Evolutionary conservation across 1,140 invertebrate species (phyloP).

Genomic region (Drosophila azteca): DNA sequence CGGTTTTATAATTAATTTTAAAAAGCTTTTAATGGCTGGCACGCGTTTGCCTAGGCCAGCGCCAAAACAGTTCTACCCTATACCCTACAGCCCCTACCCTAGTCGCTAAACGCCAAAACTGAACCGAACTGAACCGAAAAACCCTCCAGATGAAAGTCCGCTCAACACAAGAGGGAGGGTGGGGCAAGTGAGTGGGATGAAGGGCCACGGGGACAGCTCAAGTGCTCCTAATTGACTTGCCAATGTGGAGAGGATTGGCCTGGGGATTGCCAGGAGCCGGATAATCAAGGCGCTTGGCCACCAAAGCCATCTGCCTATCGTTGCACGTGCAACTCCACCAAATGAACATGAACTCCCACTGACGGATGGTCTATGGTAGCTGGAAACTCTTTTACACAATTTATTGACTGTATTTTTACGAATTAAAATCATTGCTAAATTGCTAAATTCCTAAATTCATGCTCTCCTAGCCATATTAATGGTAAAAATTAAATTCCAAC

Average conservation of each 20-base stretch:
- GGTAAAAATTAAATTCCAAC: no score
- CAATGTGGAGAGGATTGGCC: slow-evolving; percentile 37
- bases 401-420: no score
- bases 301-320: no score
- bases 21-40: slow-evolving; percentile 80
- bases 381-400: no score
- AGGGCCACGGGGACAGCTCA: neutral
- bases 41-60: slow-evolving; percentile 37
- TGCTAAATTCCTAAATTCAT: no score
- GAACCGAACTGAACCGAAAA: neutral
- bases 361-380: no score
- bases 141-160: slow-evolving; percentile 14
- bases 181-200: no score
- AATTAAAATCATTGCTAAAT: no score
- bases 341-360: no score
- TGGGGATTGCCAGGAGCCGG: neutral
- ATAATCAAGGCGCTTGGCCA: no score
- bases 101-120: neutral
- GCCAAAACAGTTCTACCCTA: neutral
- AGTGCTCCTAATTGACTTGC: slow-evolving; percentile 54
- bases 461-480: no score
- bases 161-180: neutral
- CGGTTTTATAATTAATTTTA: slow-evolving; percentile 80
- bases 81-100: neutral
- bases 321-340: no score